Conservation (phyloP, 2,888 invertebrate genomes). For the Cryptophagus acutangulus region DNA sequence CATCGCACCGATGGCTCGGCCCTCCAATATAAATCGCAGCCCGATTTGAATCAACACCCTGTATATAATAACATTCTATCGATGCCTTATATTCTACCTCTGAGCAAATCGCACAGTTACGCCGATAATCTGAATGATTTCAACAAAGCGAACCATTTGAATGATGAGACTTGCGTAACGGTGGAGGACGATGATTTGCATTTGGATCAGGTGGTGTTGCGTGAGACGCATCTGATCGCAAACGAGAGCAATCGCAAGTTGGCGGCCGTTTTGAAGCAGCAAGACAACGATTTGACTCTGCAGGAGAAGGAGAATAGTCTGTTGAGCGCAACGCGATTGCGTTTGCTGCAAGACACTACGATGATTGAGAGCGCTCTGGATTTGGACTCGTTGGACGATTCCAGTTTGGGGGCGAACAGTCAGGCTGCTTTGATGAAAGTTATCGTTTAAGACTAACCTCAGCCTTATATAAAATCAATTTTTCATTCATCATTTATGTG, state of each 20-base stretch:
- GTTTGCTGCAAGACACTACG: conserved; percentile 78
- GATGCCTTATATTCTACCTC: conserved; percentile 13
- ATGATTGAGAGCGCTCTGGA: conserved; percentile 89
- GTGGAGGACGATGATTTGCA: conserved; percentile 54
- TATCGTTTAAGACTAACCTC: conserved; percentile 47
- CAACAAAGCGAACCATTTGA: conserved; percentile 18
- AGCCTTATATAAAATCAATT: too few relatives aligned
- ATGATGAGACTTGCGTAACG: conserved; percentile 18
- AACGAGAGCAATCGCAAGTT: conserved; percentile 34
- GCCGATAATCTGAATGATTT: conserved; percentile 38
- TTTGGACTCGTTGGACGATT: conserved; percentile 78
- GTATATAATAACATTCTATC: not conserved
- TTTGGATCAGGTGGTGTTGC: conserved; percentile 49
- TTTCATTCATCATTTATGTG: too few relatives aligned
- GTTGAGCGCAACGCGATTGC: conserved; percentile 68
- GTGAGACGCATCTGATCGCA: conserved; percentile 38
- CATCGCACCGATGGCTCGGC: conserved; percentile 35
- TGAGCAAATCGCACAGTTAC: conserved; percentile 42
- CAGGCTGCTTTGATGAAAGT: conserved; percentile 63
- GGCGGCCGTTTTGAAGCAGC: conserved; percentile 25
- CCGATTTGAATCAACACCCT: conserved; percentile 29
- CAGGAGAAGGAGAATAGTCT: conserved; percentile 49
- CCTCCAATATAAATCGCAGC: conserved; percentile 46
- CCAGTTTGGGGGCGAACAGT: conserved; percentile 63
- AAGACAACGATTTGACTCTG: conserved; percentile 45